Conservation (phyloP, 2,113 vertebrate species). For the Amazona guildingii region DNA sequence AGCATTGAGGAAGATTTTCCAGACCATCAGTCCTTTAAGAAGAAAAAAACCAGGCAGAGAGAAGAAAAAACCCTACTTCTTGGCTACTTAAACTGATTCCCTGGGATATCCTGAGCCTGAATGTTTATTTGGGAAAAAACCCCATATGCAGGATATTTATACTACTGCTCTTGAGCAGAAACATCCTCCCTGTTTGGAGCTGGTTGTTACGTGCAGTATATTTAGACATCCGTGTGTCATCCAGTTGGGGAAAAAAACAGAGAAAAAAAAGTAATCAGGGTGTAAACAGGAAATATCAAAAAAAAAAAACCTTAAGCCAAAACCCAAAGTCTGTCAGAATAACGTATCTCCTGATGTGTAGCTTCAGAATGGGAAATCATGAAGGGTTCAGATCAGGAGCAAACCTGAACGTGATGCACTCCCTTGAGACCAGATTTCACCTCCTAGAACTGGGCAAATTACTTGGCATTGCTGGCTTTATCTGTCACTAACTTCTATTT, state of each 20-base stretch:
- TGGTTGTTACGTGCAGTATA: slow-evolving; percentile 60
- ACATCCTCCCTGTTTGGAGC: slow-evolving; percentile 48
- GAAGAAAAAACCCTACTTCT: background rate
- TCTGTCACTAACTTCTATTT: background rate
- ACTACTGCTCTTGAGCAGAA: slow-evolving; percentile 26
- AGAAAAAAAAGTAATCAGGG: slow-evolving; percentile 14
- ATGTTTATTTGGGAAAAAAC: slow-evolving; percentile 15
- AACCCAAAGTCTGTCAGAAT: background rate
- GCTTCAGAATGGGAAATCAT: background rate
- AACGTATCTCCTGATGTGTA: background rate
- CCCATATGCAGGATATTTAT: slow-evolving; percentile 54
- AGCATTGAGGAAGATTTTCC: background rate
- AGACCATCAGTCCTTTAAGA: background rate
- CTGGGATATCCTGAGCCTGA: background rate
- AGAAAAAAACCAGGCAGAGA: background rate
- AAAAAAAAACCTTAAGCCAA: background rate
- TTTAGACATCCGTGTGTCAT: slow-evolving; percentile 68
- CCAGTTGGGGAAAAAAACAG: slow-evolving; percentile 4
- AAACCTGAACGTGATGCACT: background rate
- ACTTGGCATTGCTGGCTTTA: background rate
- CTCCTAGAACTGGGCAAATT: background rate
- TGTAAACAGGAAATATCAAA: slow-evolving; percentile 67
- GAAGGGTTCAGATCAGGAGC: background rate
- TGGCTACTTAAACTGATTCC: background rate
- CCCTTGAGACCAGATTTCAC: background rate